Conservation (phyloP, 1,140 invertebrate species). For the Leucophenga varia region DNA sequence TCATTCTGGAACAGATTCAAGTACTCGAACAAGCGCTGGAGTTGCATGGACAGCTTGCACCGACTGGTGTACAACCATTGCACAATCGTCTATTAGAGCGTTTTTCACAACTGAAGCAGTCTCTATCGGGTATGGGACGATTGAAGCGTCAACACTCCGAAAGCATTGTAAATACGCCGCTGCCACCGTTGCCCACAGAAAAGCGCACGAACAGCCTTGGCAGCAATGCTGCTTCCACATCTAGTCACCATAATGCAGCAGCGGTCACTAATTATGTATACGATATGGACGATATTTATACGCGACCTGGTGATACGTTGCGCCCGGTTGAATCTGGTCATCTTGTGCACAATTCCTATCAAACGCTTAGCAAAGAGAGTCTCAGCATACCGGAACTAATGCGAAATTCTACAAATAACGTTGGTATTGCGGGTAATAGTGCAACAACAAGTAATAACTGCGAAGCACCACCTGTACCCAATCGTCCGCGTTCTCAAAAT, state of each 20-base stretch:
- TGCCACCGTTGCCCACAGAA: conserved; percentile 70
- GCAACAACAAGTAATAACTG: neutral
- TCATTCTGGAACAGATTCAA: conserved; percentile 76
- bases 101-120: conserved; percentile 76
- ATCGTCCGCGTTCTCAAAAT: conserved; percentile 48
- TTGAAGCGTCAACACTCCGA: conserved; percentile 68
- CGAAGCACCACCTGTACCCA: conserved; percentile 44
- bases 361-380: conserved; percentile 47
- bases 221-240: conserved; percentile 50
- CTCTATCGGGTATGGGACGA: conserved; percentile 63
- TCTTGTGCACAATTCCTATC: conserved; percentile 34
- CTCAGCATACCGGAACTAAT: conserved; percentile 28
- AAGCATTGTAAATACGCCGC: conserved; percentile 77
- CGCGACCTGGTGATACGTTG: conserved; percentile 60
- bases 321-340: conserved; percentile 34
- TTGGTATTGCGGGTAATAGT: neutral
- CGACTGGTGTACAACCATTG: conserved; percentile 78
- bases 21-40: conserved; percentile 79
- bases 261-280: conserved; percentile 38
- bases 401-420: neutral
- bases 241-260: conserved; percentile 55
- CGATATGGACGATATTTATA: conserved; percentile 68
- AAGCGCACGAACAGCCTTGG: conserved; percentile 40
- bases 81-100: conserved; percentile 85
- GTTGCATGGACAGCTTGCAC: conserved; percentile 81